A percentile compares a stretch with the other conserved stretches of the same genome.
Evolutionary conservation across 2,888 invertebrate species (phyloP).

Genomic region (Chrysomela aeneicollis): DNA sequence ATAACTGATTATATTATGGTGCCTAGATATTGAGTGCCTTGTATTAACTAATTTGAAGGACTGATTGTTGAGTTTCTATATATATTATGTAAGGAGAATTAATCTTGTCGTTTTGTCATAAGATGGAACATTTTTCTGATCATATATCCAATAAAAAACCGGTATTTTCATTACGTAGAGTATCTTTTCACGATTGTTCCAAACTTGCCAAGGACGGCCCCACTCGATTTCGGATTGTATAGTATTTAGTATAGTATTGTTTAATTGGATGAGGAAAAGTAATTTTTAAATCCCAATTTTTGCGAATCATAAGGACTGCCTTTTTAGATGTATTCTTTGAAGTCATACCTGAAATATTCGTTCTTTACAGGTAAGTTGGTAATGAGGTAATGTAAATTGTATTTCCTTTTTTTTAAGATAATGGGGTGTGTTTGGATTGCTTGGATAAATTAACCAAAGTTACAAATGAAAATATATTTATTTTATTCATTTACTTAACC

Average conservation of each 20-base stretch:
- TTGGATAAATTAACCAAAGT: constrained; percentile 16
- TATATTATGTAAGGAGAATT: not conserved
- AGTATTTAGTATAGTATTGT: too few relatives aligned
- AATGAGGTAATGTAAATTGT: too few relatives aligned
- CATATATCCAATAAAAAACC: not conserved
- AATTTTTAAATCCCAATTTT: too few relatives aligned
- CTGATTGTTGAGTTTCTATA: constrained; percentile 4
- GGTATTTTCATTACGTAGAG: not conserved
- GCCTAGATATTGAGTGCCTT: not conserved
- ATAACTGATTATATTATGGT: not conserved
- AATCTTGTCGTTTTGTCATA: not conserved
- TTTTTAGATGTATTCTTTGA: too few relatives aligned
- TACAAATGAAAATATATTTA: constrained; percentile 54
- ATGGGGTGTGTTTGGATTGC: not conserved
- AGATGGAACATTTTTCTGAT: not conserved
- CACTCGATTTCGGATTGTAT: too few relatives aligned
- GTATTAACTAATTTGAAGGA: not conserved
- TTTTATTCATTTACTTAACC: constrained; percentile 50
- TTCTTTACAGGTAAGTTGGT: too few relatives aligned
- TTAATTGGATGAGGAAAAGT: too few relatives aligned
- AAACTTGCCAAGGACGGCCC: not conserved
- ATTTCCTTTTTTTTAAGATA: too few relatives aligned
- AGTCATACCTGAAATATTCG: too few relatives aligned
- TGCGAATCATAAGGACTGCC: too few relatives aligned
- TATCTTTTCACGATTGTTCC: not conserved